Percentiles rank a stretch among this genome's conserved stretches.
phyloP scores from a whole-genome alignment of 2,888 invertebrate species.

The Eupithecia subumbrata region DNA sequence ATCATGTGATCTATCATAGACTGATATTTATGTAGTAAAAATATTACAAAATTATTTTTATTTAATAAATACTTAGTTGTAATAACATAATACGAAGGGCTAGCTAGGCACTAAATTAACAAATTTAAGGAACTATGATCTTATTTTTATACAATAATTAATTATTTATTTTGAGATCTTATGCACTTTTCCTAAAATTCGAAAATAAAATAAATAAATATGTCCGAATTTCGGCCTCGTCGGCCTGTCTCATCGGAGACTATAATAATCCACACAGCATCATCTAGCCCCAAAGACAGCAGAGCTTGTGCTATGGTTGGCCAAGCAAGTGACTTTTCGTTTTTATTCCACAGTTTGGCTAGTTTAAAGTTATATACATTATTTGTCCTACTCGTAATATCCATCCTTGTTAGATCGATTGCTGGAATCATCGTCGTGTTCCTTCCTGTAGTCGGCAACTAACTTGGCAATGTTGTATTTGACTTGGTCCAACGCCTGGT shows the following conservation, averaged over 20 bases:
- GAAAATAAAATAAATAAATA: too few relatives aligned
- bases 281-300: too few relatives aligned
- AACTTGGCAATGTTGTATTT: conserved; percentile 54
- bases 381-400: background rate
- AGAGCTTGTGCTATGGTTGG: too few relatives aligned
- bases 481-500: conserved; percentile 56
- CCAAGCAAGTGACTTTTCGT: too few relatives aligned
- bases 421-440: conserved; percentile 28
- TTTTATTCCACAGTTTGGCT: too few relatives aligned
- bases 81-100: background rate
- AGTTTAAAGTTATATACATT: background rate
- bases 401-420: conserved; percentile 28
- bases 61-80: background rate
- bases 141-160: background rate
- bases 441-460: conserved; percentile 52
- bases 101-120: background rate
- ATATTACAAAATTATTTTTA: background rate
- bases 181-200: background rate
- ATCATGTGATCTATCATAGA: background rate
- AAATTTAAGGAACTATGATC: background rate
- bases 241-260: too few relatives aligned
- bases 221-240: too few relatives aligned
- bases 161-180: background rate
- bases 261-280: too few relatives aligned
- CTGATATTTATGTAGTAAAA: background rate